phyloP scores from a whole-genome alignment of 2,113 vertebrate genomes.

The Psephotus haematonotus region DNA sequence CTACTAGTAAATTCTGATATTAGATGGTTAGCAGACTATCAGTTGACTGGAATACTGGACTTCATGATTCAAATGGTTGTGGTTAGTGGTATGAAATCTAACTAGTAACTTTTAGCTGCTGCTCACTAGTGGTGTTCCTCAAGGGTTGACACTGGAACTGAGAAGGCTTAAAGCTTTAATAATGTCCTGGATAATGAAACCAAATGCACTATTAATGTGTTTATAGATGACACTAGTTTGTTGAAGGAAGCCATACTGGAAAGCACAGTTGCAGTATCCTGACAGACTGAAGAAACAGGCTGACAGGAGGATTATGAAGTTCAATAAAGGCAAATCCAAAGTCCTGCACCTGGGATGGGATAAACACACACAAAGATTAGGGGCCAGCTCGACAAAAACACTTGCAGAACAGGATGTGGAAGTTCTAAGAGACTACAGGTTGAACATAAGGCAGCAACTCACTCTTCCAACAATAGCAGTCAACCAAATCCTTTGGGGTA shows the following conservation, averaged over 20 bases:
- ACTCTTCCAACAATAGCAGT: neutral
- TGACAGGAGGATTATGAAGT: neutral
- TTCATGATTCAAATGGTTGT: neutral
- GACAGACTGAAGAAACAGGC: neutral
- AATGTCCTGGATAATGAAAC: neutral
- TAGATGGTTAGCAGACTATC: neutral
- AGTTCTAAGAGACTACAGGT: neutral
- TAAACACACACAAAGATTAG: neutral
- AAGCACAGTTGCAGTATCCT: neutral
- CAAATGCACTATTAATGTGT: neutral
- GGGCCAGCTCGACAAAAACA: neutral
- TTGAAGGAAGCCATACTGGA: neutral
- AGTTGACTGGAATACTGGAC: neutral
- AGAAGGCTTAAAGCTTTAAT: neutral
- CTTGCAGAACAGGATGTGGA: neutral
- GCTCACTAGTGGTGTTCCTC: neutral
- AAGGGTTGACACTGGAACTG: fast-evolving
- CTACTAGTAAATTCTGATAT: neutral
- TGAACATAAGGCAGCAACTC: neutral
- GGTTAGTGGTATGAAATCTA: neutral
- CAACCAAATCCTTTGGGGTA: no score
- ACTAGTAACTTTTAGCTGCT: neutral
- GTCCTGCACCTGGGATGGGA: neutral
- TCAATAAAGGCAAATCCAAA: neutral
- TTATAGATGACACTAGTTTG: neutral